These are phyloP conservation scores for Choristoneura rosaceana DNA, from an alignment of 2,888 invertebrate genomes.

Conservation along the genomic window DNA sequence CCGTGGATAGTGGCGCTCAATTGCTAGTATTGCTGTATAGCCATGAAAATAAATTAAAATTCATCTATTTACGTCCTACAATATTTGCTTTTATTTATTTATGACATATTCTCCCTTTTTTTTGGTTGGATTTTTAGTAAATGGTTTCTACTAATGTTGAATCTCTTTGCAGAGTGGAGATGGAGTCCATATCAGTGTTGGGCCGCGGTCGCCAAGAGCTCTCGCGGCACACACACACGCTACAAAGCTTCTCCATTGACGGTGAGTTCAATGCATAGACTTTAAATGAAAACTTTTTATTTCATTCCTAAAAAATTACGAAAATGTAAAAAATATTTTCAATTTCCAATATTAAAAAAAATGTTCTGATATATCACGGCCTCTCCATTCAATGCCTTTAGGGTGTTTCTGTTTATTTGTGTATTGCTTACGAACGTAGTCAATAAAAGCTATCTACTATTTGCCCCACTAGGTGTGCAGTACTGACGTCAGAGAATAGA, in stretches of 20 bases:
- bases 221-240: conserved; percentile 71
- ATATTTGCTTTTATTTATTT: too few species aligned
- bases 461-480: conserved; percentile 83
- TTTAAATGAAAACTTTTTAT: neutral
- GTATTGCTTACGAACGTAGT: conserved; percentile 11
- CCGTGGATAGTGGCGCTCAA: too few species aligned
- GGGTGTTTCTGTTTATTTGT: conserved; percentile 1
- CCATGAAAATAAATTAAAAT: too few species aligned
- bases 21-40: too few species aligned
- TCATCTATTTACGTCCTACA: too few species aligned
- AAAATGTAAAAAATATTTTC: neutral
- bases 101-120: too few species aligned
- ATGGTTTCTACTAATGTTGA: neutral
- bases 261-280: conserved; percentile 58
- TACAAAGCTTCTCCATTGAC: conserved; percentile 78
- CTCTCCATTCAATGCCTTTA: neutral
- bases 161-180: conserved; percentile 86
- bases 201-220: conserved; percentile 81
- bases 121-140: neutral
- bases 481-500: conserved; percentile 84
- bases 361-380: neutral
- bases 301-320: neutral
- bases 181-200: conserved; percentile 91
- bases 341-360: neutral
- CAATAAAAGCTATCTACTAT: conserved; percentile 74